Evolutionary conservation across 2,888 invertebrate species (phyloP), one percentile per base, ranked within the genome.

Genomic region (Eristalis intricaria): DNA sequence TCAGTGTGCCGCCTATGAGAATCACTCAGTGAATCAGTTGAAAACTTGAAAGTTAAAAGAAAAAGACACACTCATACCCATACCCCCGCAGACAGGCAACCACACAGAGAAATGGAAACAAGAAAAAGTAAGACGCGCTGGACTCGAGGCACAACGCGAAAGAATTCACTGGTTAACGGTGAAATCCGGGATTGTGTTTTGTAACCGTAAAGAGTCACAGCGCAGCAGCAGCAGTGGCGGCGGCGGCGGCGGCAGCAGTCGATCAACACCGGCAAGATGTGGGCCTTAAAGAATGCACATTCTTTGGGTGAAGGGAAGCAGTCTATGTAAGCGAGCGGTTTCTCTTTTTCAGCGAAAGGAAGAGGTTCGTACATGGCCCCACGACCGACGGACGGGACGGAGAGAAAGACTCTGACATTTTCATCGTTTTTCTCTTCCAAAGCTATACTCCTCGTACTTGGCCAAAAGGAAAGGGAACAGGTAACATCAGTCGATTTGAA

Each of bases 151-250:
- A 73, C 73, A 74, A 78, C 68, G 69, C 73, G 83, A 74, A 84
- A 74, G 43, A 87, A 87, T 75, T 84, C 84, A 65, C 79, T 69
- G 73, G 68, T 80, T 78, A 87, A 87, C 87, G 87, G 87, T 87
- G 79, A 76, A 79, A 87, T 87, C 87, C 84, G 87, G 84, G 87
- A 84, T 79, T 76, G 84, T 75, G 76, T 87, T 84, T 87, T 80
- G 79, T 83, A 87, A 80, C 87, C 84, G 76, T 84, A 87, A 84
- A 84, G 71, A 75, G 71, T 60, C 74, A 65, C 75, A 78, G 66
- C 77, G 70, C 66, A 69, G 69, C 74, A 86, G 4, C 40, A n/a
- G n/a, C n/a, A n/a, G n/a, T n/a, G n/a, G n/a, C 26, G 26, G 26
- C 3, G 26, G 26, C 26, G 26, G 26, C 26, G 2, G 26, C 26